phyloP scores from a whole-genome alignment of 2,888 invertebrate species.

The Caenorhabditis sulstoni region DNA sequence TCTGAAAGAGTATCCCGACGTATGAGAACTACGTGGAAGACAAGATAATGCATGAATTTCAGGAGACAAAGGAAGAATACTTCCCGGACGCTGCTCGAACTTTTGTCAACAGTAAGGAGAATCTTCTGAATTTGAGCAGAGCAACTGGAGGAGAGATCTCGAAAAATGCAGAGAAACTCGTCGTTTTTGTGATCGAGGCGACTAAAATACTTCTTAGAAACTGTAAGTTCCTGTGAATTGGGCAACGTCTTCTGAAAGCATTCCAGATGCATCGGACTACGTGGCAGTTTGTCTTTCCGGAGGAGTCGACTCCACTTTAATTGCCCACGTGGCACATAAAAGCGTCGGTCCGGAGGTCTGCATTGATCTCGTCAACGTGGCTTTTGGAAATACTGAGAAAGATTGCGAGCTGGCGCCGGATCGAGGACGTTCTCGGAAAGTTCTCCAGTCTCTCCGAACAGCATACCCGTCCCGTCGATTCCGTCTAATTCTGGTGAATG shows the following conservation, averaged over 20 bases:
- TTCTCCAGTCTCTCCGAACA: slow-evolving; percentile 85
- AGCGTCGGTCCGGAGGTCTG: slow-evolving; percentile 82
- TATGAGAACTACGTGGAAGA: not conserved
- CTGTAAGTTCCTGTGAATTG: slow-evolving; percentile 7
- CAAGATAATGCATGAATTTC: not conserved
- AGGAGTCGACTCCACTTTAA: slow-evolving; percentile 94
- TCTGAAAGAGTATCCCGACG: slow-evolving; percentile 57
- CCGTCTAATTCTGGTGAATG: slow-evolving; percentile 75
- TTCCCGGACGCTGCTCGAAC: not conserved
- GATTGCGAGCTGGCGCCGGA: slow-evolving; percentile 66
- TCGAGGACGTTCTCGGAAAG: slow-evolving; percentile 81
- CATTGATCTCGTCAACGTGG: slow-evolving; percentile 71
- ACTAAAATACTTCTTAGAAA: slow-evolving; percentile 36
- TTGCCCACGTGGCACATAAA: slow-evolving; percentile 86
- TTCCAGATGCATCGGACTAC: slow-evolving; percentile 23
- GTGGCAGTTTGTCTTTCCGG: slow-evolving; percentile 94
- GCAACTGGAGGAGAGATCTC: slow-evolving; percentile 7
- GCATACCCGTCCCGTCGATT: slow-evolving; percentile 87
- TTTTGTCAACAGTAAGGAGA: slow-evolving; percentile 6
- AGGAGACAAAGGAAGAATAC: slow-evolving; percentile 19
- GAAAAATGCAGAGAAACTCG: slow-evolving; percentile 8
- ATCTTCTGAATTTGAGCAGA: slow-evolving; percentile 32
- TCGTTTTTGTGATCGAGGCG: slow-evolving; percentile 18
- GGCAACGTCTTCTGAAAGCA: not conserved
- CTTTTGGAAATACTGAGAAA: slow-evolving; percentile 66